phyloP scores from a whole-genome alignment of 2,797 vertebrate genomes.

The Macropus fuliginosus region DNA sequence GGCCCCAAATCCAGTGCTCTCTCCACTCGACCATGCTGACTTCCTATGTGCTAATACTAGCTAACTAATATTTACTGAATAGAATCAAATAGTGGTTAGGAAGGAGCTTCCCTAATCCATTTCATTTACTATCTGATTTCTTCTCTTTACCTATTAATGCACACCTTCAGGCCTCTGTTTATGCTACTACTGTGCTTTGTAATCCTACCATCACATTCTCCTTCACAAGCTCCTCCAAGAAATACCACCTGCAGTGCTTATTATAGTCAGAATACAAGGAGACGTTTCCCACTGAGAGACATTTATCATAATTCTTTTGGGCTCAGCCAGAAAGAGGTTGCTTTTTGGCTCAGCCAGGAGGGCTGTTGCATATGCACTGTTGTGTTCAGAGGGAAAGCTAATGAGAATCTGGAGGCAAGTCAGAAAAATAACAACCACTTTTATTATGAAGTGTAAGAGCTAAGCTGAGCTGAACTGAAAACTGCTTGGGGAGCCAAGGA shows the following conservation, averaged over 20 bases:
- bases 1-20: background rate
- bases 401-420: conserved; percentile 76
- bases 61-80: background rate
- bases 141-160: background rate
- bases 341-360: conserved; percentile 19
- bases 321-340: background rate
- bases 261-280: background rate
- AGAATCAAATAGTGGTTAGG: background rate
- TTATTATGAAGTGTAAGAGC: conserved; percentile 67
- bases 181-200: background rate
- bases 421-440: conserved; percentile 64
- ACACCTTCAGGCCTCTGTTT: background rate
- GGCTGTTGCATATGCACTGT: conserved; percentile 5
- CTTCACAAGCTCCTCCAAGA: background rate
- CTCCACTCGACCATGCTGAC: background rate
- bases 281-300: background rate
- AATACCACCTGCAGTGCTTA: accelerated
- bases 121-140: background rate
- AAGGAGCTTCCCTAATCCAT: background rate
- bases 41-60: background rate
- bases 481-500: conserved; percentile 11
- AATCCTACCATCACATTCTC: background rate
- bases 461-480: conserved; percentile 47
- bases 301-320: background rate
- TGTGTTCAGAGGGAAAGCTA: conserved; percentile 70